These are phyloP conservation scores for Papilio elwesi DNA, from an alignment of 2,888 invertebrate genomes.

Conservation along the genomic window DNA sequence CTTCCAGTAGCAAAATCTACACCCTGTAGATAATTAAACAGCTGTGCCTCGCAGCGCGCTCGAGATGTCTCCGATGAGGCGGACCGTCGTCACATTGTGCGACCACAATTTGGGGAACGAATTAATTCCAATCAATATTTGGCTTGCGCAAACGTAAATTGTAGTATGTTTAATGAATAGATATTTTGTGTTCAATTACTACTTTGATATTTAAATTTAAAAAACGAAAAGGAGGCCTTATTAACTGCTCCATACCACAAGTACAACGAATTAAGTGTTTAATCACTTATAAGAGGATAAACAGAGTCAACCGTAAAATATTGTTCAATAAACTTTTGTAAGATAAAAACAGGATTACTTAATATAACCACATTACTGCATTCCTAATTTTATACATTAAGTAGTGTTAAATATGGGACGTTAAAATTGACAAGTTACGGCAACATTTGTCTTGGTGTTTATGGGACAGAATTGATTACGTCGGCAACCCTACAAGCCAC, in stretches of 20 bases:
- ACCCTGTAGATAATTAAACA: slow-evolving; percentile 75
- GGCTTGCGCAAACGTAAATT: slow-evolving; percentile 25
- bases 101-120: slow-evolving; percentile 27
- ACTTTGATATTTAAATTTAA: too few species aligned
- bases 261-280: too few species aligned
- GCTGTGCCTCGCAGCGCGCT: slow-evolving; percentile 63
- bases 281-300: too few species aligned
- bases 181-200: background rate
- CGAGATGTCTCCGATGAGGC: slow-evolving; percentile 46
- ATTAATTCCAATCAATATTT: slow-evolving; percentile 41
- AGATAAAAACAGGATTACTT: too few species aligned
- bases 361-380: too few species aligned
- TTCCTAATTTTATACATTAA: too few species aligned
- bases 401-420: background rate
- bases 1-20: slow-evolving; percentile 62
- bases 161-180: background rate
- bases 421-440: slow-evolving; percentile 29
- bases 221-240: too few species aligned
- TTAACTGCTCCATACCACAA: too few species aligned
- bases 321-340: too few species aligned
- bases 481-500: slow-evolving; percentile 9
- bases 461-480: slow-evolving; percentile 28
- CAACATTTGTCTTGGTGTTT: slow-evolving; percentile 30
- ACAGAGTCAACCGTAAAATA: too few species aligned
- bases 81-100: slow-evolving; percentile 36